Evolutionary conservation across 1,140 invertebrate species (phyloP).

Genomic region (Dendroctonus ponderosae): DNA sequence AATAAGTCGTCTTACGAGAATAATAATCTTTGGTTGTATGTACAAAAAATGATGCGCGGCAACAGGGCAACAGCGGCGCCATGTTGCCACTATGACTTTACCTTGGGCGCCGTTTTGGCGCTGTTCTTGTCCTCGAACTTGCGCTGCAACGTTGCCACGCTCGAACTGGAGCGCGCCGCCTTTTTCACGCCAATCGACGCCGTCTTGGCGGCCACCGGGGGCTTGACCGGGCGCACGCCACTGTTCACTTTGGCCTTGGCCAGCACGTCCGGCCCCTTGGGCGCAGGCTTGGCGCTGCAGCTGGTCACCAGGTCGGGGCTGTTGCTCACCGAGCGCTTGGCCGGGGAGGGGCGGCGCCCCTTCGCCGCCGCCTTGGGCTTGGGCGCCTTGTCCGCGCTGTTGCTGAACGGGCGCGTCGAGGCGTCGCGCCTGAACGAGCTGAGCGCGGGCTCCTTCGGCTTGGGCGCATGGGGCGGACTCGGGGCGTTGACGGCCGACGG

Average conservation of each 20-base stretch:
- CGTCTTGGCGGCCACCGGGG: slow-evolving; percentile 48
- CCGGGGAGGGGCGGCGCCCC: slow-evolving; percentile 45
- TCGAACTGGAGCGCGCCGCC: slow-evolving; percentile 59
- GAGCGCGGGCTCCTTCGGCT: slow-evolving; percentile 32
- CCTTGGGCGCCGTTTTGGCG: slow-evolving; percentile 22
- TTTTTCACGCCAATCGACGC: slow-evolving; percentile 50
- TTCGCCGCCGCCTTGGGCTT: slow-evolving; percentile 44
- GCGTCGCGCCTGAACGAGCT: slow-evolving; percentile 41
- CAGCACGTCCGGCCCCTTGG: slow-evolving; percentile 63
- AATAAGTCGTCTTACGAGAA: slow-evolving; percentile 17
- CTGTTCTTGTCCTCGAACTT: slow-evolving; percentile 63
- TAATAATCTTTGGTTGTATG: slow-evolving; percentile 40
- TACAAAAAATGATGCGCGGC: slow-evolving; percentile 31
- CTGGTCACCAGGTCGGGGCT: slow-evolving; percentile 72
- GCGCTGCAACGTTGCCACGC: slow-evolving; percentile 70
- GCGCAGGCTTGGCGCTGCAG: slow-evolving; percentile 55
- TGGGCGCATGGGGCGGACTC: slow-evolving; percentile 13
- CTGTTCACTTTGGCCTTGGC: slow-evolving; percentile 41
- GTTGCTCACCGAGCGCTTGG: slow-evolving; percentile 50
- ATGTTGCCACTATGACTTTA: slow-evolving; percentile 29
- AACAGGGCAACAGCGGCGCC: slow-evolving; percentile 29
- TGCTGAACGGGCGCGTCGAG: slow-evolving; percentile 47
- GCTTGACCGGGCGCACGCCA: slow-evolving; percentile 39
- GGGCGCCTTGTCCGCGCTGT: slow-evolving; percentile 53
- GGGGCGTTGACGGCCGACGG: slow-evolving; percentile 67